phyloP scores from a whole-genome alignment of 2,113 vertebrate species.

The Ondatra zibethicus region DNA sequence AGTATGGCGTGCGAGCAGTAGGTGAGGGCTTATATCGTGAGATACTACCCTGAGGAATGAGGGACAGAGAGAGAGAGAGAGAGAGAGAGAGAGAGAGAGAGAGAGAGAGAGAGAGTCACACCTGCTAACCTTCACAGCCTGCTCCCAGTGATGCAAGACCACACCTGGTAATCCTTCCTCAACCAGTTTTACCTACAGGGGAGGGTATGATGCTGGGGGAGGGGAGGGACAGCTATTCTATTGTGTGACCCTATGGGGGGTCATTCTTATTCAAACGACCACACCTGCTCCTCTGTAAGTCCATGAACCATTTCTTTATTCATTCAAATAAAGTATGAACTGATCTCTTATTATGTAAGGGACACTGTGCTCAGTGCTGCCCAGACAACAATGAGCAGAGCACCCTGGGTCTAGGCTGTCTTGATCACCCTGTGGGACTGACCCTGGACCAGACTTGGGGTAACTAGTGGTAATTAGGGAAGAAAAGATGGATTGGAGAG shows the following conservation, averaged over 20 bases:
- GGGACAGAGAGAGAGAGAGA: background rate
- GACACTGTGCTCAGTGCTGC: background rate
- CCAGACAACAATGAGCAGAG: background rate
- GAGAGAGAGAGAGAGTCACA: too few species aligned
- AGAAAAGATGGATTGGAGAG: background rate
- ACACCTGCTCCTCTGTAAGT: background rate
- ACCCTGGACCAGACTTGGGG: background rate
- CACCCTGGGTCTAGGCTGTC: too few species aligned
- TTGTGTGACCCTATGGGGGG: background rate
- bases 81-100: background rate
- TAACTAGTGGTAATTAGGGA: background rate
- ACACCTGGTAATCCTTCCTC: background rate
- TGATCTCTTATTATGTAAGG: background rate
- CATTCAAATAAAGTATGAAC: background rate
- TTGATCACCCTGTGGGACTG: background rate
- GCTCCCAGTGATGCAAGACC: background rate
- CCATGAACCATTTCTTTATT: too few species aligned
- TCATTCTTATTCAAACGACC: background rate
- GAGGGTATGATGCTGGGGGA: too few species aligned
- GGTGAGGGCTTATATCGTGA: background rate
- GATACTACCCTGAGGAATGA: too few species aligned
- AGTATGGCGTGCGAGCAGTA: background rate
- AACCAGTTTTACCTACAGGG: background rate
- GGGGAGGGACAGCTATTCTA: background rate
- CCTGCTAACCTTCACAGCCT: background rate